These are phyloP conservation scores for Cephus pulcher DNA, from an alignment of 2,888 invertebrate species.

Conservation along the genomic window DNA sequence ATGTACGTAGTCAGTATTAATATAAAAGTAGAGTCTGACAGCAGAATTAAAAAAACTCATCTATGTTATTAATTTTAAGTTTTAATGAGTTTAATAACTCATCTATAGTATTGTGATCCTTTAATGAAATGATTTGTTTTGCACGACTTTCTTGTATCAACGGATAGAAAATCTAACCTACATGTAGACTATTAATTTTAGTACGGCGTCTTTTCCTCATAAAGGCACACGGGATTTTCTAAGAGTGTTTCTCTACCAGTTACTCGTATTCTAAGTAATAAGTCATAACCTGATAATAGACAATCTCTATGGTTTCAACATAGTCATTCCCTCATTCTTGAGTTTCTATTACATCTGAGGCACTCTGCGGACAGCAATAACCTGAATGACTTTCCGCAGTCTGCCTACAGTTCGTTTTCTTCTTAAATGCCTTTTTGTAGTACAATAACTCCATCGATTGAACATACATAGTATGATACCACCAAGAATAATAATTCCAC, in stretches of 20 bases:
- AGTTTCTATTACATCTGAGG: constrained; percentile 52
- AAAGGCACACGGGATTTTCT: background rate
- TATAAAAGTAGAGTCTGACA: background rate
- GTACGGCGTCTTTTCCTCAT: background rate
- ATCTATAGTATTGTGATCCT: background rate
- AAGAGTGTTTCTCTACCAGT: background rate
- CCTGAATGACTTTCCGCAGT: constrained; percentile 61
- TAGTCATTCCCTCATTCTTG: background rate
- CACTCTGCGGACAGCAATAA: constrained; percentile 59
- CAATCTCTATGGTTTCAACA: background rate
- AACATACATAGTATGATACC: constrained; percentile 47
- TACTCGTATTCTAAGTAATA: background rate
- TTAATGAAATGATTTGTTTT: background rate
- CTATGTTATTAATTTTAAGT: background rate
- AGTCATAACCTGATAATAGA: background rate
- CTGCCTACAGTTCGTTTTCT: constrained; percentile 58
- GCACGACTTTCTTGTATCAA: background rate
- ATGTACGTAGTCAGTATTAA: background rate
- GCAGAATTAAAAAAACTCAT: background rate
- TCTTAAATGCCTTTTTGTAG: constrained; percentile 53
- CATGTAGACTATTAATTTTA: background rate
- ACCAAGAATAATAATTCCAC: constrained; percentile 40
- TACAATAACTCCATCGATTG: constrained; percentile 51
- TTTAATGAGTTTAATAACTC: no score
- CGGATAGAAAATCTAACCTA: background rate